Evolutionary conservation across 2,113 vertebrate genomes (phyloP).

Genomic region (Arothron firmamentum): DNA sequence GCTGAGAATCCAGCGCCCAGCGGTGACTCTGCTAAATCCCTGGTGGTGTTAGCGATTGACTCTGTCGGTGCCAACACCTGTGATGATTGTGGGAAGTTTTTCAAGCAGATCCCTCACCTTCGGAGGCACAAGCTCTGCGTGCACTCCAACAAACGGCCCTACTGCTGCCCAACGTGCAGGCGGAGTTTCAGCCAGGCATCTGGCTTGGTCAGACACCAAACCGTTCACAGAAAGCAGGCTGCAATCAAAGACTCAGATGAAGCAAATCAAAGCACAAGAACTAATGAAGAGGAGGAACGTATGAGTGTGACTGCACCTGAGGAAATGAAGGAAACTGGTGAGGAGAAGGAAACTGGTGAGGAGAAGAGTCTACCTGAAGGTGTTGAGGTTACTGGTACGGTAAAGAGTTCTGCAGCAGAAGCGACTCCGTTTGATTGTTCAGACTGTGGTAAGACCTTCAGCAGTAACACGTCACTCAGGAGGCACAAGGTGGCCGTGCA

Average conservation of each 20-base stretch:
- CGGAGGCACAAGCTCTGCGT: constrained; percentile 59
- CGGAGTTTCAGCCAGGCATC: constrained; percentile 65
- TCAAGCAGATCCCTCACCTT: constrained; percentile 56
- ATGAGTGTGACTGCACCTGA: not conserved
- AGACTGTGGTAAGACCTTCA: constrained; percentile 49
- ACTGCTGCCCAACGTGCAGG: constrained; percentile 68
- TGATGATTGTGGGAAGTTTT: constrained; percentile 58
- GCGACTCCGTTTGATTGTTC: constrained; percentile 16
- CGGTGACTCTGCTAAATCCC: constrained; percentile 2
- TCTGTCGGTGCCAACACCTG: constrained; percentile 41
- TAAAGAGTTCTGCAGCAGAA: not conserved
- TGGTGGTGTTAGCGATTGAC: constrained; percentile 16
- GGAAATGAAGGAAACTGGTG: not conserved
- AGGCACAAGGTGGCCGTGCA: constrained; percentile 47
- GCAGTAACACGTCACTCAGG: constrained; percentile 18
- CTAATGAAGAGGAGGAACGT: not conserved
- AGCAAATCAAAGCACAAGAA: not conserved
- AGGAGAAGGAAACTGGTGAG: not conserved
- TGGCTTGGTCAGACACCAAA: constrained; percentile 62
- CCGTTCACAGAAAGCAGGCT: constrained; percentile 47
- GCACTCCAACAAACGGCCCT: constrained; percentile 64
- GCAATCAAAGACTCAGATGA: not conserved
- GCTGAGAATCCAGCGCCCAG: not conserved
- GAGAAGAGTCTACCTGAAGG: constrained; percentile 10
- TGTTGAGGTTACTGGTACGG: not conserved